Percentiles rank a stretch among this genome's conserved stretches.
Evolutionary conservation across 1,140 invertebrate genomes (phyloP).

Genomic region (Danaus melanippus): DNA sequence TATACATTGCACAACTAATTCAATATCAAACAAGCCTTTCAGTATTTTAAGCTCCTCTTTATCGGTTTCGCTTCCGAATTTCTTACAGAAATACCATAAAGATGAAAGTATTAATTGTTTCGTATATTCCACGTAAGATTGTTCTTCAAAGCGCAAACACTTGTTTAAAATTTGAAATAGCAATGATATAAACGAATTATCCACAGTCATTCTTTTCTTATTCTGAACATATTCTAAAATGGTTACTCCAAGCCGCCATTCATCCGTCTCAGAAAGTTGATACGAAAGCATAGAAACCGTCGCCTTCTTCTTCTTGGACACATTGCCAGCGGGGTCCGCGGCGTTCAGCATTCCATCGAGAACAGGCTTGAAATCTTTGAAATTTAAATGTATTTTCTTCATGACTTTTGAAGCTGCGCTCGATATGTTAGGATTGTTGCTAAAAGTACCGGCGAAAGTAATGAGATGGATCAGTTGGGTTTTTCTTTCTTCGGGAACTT

Average conservation of each 20-base stretch:
- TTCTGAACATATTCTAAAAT: slow-evolving; percentile 88
- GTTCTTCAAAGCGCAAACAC: slow-evolving; percentile 86
- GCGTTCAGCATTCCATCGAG: slow-evolving; percentile 74
- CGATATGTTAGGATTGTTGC: slow-evolving; percentile 73
- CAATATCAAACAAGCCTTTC: slow-evolving; percentile 81
- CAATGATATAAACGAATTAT: slow-evolving; percentile 78
- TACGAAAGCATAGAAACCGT: slow-evolving; percentile 67
- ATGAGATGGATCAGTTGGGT: slow-evolving; percentile 64
- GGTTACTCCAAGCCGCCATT: slow-evolving; percentile 85
- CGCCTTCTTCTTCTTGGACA: slow-evolving; percentile 51
- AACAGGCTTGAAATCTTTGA: slow-evolving; percentile 75
- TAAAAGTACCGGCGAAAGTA: slow-evolving; percentile 66
- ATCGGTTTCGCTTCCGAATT: slow-evolving; percentile 67
- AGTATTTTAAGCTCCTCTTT: slow-evolving; percentile 68
- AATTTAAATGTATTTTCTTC: slow-evolving; percentile 80
- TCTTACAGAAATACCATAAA: slow-evolving; percentile 81
- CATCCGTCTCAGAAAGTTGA: slow-evolving; percentile 74
- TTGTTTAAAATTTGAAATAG: slow-evolving; percentile 87
- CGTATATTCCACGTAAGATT: slow-evolving; percentile 88
- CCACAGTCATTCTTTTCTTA: slow-evolving; percentile 81
- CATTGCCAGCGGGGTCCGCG: slow-evolving; percentile 38
- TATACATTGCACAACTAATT: slow-evolving; percentile 90
- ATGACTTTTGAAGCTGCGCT: slow-evolving; percentile 76
- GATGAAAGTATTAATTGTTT: slow-evolving; percentile 89
- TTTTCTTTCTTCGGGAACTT: slow-evolving; percentile 59